phyloP scores from a whole-genome alignment of 2,797 vertebrate genomes.

The Natrix natrix region DNA sequence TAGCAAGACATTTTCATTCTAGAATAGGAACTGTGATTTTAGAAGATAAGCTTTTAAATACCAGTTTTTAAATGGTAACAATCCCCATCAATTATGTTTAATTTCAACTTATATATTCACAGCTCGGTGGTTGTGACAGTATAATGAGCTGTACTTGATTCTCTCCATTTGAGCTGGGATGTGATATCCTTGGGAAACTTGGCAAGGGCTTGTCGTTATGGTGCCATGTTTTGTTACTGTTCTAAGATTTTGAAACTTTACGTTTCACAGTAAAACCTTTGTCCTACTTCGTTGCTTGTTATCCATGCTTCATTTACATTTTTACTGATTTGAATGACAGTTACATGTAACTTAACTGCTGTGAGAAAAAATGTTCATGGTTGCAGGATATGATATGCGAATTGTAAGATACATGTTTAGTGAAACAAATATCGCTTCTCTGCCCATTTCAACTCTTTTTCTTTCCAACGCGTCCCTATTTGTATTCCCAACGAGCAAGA shows the following conservation, averaged over 20 bases:
- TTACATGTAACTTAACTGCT: neutral
- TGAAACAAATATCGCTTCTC: neutral
- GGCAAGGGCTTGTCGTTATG: too few species aligned
- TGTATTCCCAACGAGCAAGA: neutral
- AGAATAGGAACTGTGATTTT: neutral
- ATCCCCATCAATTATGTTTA: neutral
- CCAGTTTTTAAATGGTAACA: neutral
- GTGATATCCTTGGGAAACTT: neutral
- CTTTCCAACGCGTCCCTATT: neutral
- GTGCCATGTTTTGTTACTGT: neutral
- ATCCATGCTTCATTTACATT: neutral
- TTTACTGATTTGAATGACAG: neutral
- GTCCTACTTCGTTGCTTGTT: neutral
- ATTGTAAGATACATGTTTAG: neutral
- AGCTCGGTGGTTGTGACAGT: neutral
- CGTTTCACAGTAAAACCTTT: neutral
- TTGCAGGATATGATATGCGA: neutral
- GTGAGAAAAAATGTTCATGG: neutral
- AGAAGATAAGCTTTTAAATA: neutral
- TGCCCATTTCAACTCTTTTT: neutral
- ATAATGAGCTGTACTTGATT: neutral
- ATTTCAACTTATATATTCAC: neutral
- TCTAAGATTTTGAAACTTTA: neutral
- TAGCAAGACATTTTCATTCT: neutral
- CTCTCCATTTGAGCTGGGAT: neutral